Evolutionary conservation across 2,113 vertebrate species (phyloP).

Genomic region (Chionodraco myersi): DNA sequence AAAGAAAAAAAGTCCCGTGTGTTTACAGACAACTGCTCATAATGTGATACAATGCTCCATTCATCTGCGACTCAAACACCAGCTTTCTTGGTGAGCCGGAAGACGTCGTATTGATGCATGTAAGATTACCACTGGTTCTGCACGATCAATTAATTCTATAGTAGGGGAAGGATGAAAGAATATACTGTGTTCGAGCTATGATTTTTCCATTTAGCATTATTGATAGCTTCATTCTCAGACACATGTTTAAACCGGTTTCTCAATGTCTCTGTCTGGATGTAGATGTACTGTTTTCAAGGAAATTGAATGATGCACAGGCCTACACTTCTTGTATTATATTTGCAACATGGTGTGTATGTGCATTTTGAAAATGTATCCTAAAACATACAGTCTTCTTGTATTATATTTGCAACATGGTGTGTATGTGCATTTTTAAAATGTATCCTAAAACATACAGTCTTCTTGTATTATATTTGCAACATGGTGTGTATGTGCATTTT

Average conservation of each 20-base stretch:
- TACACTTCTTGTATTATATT: background rate
- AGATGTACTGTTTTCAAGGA: background rate
- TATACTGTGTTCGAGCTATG: background rate
- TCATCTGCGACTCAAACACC: constrained; percentile 12
- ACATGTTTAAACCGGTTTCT: background rate
- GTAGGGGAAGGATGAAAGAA: background rate
- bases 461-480: background rate
- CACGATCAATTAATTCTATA: constrained; percentile 29
- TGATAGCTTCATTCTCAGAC: background rate
- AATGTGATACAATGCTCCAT: constrained; percentile 13
- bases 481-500: constrained; percentile 4
- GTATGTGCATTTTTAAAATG: background rate
- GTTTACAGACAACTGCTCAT: background rate
- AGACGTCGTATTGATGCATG: constrained; percentile 43
- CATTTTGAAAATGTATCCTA: background rate
- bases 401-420: constrained; percentile 12
- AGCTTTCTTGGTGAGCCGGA: constrained; percentile 22
- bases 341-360: constrained; percentile 15
- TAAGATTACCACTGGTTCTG: constrained; percentile 28
- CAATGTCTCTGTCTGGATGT: background rate
- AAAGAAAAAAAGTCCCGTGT: background rate
- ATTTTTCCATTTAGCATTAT: background rate
- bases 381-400: background rate
- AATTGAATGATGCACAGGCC: background rate
- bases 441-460: background rate